These are phyloP conservation scores for Odontothrips loti DNA, from an alignment of 2,888 invertebrate genomes.

Conservation along the genomic window DNA sequence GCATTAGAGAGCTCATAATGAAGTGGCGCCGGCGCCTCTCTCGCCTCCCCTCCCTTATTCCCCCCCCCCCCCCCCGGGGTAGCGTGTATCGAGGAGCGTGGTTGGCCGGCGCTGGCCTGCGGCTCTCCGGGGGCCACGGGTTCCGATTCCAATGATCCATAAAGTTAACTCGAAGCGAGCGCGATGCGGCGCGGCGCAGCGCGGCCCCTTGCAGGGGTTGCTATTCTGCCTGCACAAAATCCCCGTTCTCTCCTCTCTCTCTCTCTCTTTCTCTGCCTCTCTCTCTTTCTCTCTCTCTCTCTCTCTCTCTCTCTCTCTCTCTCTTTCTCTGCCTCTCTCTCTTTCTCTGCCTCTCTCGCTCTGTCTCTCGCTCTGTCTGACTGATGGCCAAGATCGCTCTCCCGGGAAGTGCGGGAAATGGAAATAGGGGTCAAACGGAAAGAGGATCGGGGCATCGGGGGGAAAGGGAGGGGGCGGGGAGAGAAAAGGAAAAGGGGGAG, in stretches of 20 bases:
- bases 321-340: neutral
- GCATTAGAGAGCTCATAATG: slow-evolving; percentile 2
- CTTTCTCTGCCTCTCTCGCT: too few species aligned
- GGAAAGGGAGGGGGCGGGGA: neutral
- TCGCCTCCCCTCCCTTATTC: neutral
- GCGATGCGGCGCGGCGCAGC: neutral
- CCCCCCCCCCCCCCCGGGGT: neutral
- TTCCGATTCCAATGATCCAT: neutral
- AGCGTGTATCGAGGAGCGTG: neutral
- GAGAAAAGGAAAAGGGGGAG: neutral
- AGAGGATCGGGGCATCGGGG: too few species aligned
- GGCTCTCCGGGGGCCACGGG: neutral
- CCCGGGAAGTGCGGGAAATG: too few species aligned
- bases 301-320: neutral
- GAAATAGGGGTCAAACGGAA: too few species aligned
- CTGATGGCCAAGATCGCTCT: too few species aligned
- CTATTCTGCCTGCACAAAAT: too few species aligned
- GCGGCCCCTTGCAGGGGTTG: neutral
- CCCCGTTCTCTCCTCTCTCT: neutral
- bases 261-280: neutral
- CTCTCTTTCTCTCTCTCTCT: too few species aligned
- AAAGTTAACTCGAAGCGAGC: neutral
- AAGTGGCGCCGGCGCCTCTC: neutral
- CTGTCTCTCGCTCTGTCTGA: too few species aligned
- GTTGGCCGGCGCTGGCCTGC: too few species aligned